Base-by-base conservation (phyloP, 2,113 vertebrate species). In the Mesoclemmys tuberculata region DNA sequence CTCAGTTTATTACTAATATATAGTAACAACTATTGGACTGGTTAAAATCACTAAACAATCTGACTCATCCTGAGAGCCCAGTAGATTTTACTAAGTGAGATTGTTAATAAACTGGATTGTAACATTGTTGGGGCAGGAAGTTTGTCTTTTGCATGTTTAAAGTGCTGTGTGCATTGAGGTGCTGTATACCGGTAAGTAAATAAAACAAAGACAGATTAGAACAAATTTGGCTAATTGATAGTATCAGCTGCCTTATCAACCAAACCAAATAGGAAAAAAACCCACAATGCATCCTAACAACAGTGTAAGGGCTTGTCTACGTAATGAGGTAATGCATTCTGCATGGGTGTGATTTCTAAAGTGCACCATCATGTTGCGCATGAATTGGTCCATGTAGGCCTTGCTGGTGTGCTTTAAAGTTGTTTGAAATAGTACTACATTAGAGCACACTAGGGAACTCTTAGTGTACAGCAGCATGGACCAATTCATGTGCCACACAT, bases 1-100 rank as follows among this genome's bases (percentile, higher is more conserved):
- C 82, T 80, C 61, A 84, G 56, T 96, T 96, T 93, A 91, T 86
- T 94, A 95, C 90, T 93, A 22, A 90, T 85, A 44, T 90, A 93
- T 22, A 78, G 64, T 87, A 96, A 88, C 56, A 89, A 52, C 61
- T 91, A 80, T 97, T 80, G 84, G 77, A 82, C 64, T 89, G 58
- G 4, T 84, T 96, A 51, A 96, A 80, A 58, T 89, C 88, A 46
- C 5, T 52, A 18, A 18, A 58, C 51, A 8, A 81, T 85, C 52
- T 75, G 85, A 79, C 77, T 88, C 0, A 0, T 61, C 85, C 75
- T 51, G 1, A 19, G 14, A 54, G 56, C 48, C 87, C 55, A 88
- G 79, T 81, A 90, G 24, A 58, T 84, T 92, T 94, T 82, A 85
- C 77, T 95, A 64, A 74, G 44, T 21, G 35, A 80, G 92, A 88